Percentiles rank a stretch among this genome's conserved stretches.
Conservation (phyloP, 1,140 invertebrate species). For the Drosophila dunni region DNA sequence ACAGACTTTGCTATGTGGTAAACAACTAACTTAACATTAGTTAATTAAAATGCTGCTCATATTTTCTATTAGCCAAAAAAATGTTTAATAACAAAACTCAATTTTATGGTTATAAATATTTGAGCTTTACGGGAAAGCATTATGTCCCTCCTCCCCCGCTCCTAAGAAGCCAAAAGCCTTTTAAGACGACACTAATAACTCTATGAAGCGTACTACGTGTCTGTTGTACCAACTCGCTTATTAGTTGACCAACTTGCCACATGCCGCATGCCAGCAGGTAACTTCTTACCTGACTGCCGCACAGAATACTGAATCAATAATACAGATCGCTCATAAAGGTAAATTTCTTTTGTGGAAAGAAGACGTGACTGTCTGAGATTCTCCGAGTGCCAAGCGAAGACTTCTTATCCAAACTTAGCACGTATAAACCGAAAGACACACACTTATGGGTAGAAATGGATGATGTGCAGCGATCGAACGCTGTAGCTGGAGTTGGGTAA, state of each 20-base stretch:
- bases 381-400: not conserved
- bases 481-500: not conserved
- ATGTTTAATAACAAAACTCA: not conserved
- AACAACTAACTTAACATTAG: no score
- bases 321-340: constrained; percentile 67
- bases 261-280: constrained; percentile 58
- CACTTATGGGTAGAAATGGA: constrained; percentile 20
- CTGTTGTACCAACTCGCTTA: constrained; percentile 60
- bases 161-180: constrained; percentile 27
- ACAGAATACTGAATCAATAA: constrained; percentile 73
- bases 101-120: not conserved
- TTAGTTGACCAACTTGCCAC: constrained; percentile 62
- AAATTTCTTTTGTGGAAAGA: constrained; percentile 58
- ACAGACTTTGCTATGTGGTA: not conserved
- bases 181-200: constrained; percentile 73
- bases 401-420: constrained; percentile 31
- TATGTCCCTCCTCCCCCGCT: not conserved
- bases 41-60: no score
- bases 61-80: no score
- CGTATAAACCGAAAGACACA: constrained; percentile 29
- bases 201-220: constrained; percentile 67
- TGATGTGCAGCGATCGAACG: constrained; percentile 29
- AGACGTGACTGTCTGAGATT: constrained; percentile 34
- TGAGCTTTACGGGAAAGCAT: not conserved
- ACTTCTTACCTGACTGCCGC: constrained; percentile 12